Percentiles rank a stretch among this genome's conserved stretches.
Conservation (phyloP, 2,113 vertebrate genomes). For the Forbesichthys agassizii region DNA sequence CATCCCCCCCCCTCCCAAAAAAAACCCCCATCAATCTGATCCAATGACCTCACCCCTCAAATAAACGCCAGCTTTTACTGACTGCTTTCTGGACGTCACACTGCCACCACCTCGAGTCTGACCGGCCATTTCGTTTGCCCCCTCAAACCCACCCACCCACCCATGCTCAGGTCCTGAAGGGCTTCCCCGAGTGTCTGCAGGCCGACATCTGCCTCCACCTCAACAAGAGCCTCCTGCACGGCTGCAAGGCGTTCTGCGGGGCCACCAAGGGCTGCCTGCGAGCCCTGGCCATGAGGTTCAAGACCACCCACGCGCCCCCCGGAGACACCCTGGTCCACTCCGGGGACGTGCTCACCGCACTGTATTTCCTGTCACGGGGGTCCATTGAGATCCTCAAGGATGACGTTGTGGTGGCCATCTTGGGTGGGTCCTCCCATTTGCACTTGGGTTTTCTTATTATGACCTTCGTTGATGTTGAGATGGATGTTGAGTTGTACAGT, state of each 20-base stretch:
- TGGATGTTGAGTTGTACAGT: too few relatives aligned
- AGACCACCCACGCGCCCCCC: slow-evolving; percentile 95
- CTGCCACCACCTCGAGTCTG: neutral
- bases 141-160: slow-evolving; percentile 6
- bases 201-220: slow-evolving; percentile 98
- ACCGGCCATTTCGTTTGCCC: slow-evolving; percentile 18
- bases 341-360: slow-evolving; percentile 92
- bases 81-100: neutral
- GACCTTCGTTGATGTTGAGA: neutral
- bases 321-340: slow-evolving; percentile 96
- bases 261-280: slow-evolving; percentile 97
- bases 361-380: slow-evolving; percentile 95
- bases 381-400: slow-evolving; percentile 98
- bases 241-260: slow-evolving; percentile 91
- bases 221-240: slow-evolving; percentile 91
- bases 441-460: neutral
- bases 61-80: neutral
- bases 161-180: slow-evolving; percentile 91
- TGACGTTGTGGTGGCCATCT: slow-evolving; percentile 95
- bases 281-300: slow-evolving; percentile 97
- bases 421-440: slow-evolving; percentile 81
- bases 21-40: neutral
- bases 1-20: slow-evolving; percentile 7
- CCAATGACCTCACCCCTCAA: too few relatives aligned
- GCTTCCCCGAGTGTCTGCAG: slow-evolving; percentile 98